Conservation (phyloP, 1,140 invertebrate species). For the Aphidius ervi region DNA sequence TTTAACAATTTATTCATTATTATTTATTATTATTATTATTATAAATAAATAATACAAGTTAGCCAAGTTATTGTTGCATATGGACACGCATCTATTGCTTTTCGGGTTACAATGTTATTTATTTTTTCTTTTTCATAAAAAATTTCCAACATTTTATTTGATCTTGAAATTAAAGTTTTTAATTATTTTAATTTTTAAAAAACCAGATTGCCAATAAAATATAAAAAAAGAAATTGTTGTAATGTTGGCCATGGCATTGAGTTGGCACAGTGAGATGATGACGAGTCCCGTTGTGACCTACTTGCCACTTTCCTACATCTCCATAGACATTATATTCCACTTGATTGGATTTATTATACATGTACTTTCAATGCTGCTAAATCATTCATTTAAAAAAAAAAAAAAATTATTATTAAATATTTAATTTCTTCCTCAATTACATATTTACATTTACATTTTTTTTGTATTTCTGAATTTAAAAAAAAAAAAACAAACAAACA, state of each 20-base stretch:
- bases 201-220: background rate
- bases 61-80: background rate
- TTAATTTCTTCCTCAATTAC: background rate
- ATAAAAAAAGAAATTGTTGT: background rate
- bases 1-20: too few species aligned
- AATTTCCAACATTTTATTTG: slow-evolving; percentile 15
- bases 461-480: background rate
- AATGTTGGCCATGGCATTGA: slow-evolving; percentile 32
- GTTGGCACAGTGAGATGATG: slow-evolving; percentile 39
- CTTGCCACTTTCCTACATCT: slow-evolving; percentile 44
- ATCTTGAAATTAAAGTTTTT: background rate
- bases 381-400: background rate
- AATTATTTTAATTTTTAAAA: background rate
- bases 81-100: slow-evolving; percentile 23
- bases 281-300: slow-evolving; percentile 52
- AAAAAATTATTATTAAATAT: background rate
- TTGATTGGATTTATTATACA: too few species aligned
- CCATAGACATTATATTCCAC: slow-evolving; percentile 1
- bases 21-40: too few species aligned
- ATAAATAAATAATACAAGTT: too few species aligned
- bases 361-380: background rate
- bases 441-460: background rate
- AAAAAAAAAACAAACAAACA: background rate
- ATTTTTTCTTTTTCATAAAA: slow-evolving; percentile 10
- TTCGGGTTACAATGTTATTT: slow-evolving; percentile 26